Conservation (phyloP, 1,140 invertebrate species). For the Scaptodrosophila lebanonensis region DNA sequence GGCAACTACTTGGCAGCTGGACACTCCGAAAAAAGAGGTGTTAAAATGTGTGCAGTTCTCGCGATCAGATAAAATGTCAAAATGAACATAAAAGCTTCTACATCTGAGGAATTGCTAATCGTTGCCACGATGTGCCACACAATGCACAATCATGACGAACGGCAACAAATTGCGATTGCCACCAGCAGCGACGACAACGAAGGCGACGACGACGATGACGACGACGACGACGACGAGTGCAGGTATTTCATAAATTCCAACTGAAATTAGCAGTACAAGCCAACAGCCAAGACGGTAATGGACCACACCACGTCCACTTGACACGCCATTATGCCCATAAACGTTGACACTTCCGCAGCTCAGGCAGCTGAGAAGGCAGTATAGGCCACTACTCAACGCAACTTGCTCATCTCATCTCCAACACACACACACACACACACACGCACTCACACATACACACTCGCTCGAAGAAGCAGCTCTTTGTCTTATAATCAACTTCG, state of each 20-base stretch:
- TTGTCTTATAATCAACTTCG: too few relatives aligned
- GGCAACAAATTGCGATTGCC: constrained; percentile 66
- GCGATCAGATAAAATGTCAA: constrained; percentile 77
- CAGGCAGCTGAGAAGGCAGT: too few relatives aligned
- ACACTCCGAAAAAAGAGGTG: constrained; percentile 40
- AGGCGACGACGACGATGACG: background rate
- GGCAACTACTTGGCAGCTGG: too few relatives aligned
- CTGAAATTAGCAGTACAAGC: constrained; percentile 53
- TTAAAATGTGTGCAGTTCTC: constrained; percentile 76
- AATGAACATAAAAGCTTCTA: constrained; percentile 77
- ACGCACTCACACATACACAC: background rate
- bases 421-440: background rate
- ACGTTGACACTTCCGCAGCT: constrained; percentile 69
- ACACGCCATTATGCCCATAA: constrained; percentile 69
- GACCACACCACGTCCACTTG: constrained; percentile 66
- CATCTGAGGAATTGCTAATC: constrained; percentile 76
- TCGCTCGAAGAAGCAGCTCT: background rate
- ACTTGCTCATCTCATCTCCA: too few relatives aligned
- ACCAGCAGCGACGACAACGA: constrained; percentile 20
- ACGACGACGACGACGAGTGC: constrained; percentile 9
- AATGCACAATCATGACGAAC: constrained; percentile 14
- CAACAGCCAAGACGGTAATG: constrained; percentile 40
- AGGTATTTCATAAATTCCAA: constrained; percentile 66
- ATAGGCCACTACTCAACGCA: too few relatives aligned
- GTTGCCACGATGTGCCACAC: constrained; percentile 36